Evolutionary conservation across 2,113 vertebrate genomes (phyloP), one percentile per base, ranked within the genome.

Genomic region (Nanger granti): DNA sequence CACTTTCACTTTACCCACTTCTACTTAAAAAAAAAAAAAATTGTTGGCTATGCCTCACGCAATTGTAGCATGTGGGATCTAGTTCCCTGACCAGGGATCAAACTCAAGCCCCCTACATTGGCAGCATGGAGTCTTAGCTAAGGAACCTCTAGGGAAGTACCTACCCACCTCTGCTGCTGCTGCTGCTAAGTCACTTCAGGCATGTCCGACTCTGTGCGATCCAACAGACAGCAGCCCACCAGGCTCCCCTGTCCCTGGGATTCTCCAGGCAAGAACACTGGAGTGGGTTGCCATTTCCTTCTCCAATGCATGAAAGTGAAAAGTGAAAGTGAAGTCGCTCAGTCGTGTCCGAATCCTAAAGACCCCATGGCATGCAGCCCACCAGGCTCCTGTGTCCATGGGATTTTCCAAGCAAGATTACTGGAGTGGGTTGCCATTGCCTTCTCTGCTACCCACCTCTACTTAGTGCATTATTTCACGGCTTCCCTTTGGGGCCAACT

Each of bases 301-400:
- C 60, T 62, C 60, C 60, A 62, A 3, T 31, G 29, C 60, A 14
- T 0, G 12, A 31, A 14, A 62, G 60, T 31, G 60, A 62, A 31
- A 31, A 62, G 12, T 31, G 12, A 31, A 62, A 62, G 12, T 31
- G 60, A 64, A 64, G 60, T 64, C 0, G 0, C 29, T 15, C 60
- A 64, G 60, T 64, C 29, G 0, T 64, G 60, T 64, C 5, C 1
- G 2, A 64, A 13, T 64, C 29, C 1, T 64, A 1, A 1, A 0
- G 13, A 31, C 13, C 13, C 29, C 60, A 64, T 64, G 12, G 28
- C 1, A 28, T 62, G 60, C 60, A 31, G 60, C 60, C 12, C 3
- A 62, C 28, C 60, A 62, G 28, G 28, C 28, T 62, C 12, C 28
- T 31, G 12, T 1, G 5, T 31, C 60, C 28, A 14, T 31, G 60